A percentile compares a stretch with the other conserved stretches of the same genome.
Evolutionary conservation across 1,140 invertebrate species (phyloP).

Genomic region (Drosophila nigrodunni): DNA sequence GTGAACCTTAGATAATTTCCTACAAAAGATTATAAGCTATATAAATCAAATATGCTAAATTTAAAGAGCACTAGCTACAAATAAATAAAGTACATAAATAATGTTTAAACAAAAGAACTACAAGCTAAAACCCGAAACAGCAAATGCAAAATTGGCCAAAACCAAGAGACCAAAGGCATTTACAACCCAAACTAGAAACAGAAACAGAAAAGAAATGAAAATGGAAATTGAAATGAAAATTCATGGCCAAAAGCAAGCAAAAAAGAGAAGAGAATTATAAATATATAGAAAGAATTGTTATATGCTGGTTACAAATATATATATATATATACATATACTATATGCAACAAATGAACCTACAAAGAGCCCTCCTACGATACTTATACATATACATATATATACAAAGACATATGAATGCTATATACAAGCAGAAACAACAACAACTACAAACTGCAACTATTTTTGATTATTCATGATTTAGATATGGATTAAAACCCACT

Average conservation of each 20-base stretch:
- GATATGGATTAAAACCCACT: conserved; percentile 5
- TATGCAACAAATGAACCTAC: conserved; percentile 30
- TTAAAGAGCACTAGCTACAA: conserved; percentile 54
- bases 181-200: conserved; percentile 36
- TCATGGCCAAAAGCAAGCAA: conserved; percentile 53
- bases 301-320: conserved; percentile 35
- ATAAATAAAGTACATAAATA: conserved; percentile 32
- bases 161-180: conserved; percentile 73
- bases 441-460: conserved; percentile 43
- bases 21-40: conserved; percentile 41
- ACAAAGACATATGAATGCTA: conserved; percentile 64
- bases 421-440: conserved; percentile 59
- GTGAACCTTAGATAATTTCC: conserved; percentile 70
- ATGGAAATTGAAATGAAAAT: conserved; percentile 15
- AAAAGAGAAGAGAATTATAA: conserved; percentile 6
- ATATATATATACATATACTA: not conserved
- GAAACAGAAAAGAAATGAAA: conserved; percentile 10
- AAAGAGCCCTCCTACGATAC: conserved; percentile 42
- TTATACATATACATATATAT: conserved; percentile 28
- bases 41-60: conserved; percentile 63
- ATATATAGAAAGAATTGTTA: conserved; percentile 32
- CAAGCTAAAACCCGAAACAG: conserved; percentile 20
- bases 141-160: conserved; percentile 65
- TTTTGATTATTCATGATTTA: conserved; percentile 66
- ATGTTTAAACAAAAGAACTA: conserved; percentile 24